Base-by-base conservation (phyloP, 92 coral and sea anemone species). In the Phenganax marumi region DNA sequence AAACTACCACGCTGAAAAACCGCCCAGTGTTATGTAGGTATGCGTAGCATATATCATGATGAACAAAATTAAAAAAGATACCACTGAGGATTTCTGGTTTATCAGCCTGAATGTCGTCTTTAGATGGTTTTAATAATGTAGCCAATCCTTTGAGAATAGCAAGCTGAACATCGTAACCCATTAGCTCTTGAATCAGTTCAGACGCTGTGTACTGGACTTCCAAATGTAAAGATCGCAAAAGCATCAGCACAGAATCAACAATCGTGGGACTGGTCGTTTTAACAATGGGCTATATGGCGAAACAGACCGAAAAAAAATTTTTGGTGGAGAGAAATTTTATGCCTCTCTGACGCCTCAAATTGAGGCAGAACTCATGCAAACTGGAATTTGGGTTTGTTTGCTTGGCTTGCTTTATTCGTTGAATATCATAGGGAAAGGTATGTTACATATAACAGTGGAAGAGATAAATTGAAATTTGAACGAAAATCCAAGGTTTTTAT, bases 121-220 rank as follows among this genome's bases (percentile, higher is more conserved):
- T 95, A 3, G 97, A 88, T 12, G 98, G 98, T 73, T 90, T 95
- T 61, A 95, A 84, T 48, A 95, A 46, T 39, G 90, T 57, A 50
- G 92, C 98, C 71, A 92, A 83, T 58, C 98, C 98, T 82, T 92
- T 84, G 1, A 95, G 92, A 62, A 95, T 55, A 8, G 90, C 85
- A 68, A 82, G 86, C 55, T 93, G 88, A 8, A 92, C 88, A 26
- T 91, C 97, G 72, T 95, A 95, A 23, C 84, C 64, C 93, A 95
- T 92, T 25, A 95, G 83, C 66, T 95, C 98, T 66, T 95, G 92
- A 61, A 95, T 95, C 55, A 95, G 91, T 68, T 95, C 98, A 70
- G 96, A 95, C 0, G 98, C 97, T 62, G 92, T 97, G 55, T 95
- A 95, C 86, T 95, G 98, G 12, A 95, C 98, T 54, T 95, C 98